Evolutionary conservation across 2,113 vertebrate genomes (phyloP), one percentile per base, ranked within the genome.

Genomic region (Calyptomena viridis): DNA sequence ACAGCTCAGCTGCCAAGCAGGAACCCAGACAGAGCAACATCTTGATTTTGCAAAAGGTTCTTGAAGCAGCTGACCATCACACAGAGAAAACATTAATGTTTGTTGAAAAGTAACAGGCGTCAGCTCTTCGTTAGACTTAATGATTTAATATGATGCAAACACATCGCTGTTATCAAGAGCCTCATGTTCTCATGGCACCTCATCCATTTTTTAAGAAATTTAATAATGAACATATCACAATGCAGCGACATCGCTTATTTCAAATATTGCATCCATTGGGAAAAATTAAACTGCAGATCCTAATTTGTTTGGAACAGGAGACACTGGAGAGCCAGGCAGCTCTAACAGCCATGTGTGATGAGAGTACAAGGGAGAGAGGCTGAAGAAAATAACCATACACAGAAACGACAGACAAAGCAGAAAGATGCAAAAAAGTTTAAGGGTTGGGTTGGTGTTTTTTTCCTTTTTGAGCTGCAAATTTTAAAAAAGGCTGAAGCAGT

Each of bases 131-230:
- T 84, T 31, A 42, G 52, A 46, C 33, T 30, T 37, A 39, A 35
- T 19, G 42, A n/a, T 40, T 64, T 53, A 21, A 35, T 14, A 9
- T 12, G 64, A 76, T 50, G 39, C 7, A 16, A 84, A 55, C 33
- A 49, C 30, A 35, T 3, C 0, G 0, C 1, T 4, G 58, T 33
- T 72, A 74, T 20, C 42, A 47, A 72, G 23, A 92, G 28, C 46
- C n/a, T 77, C 28, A 14, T 4, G 39, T 59, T 72, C 78, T 89
- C 77, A 50, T 3, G 25, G 76, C 28, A 52, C 24, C 60, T 85
- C n/a, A 12, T 20, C 58, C 0, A 0, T 22, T 76, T 68, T 13
- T 27, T 33, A 17, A 30, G 17, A 55, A 50, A 80, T 39, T 39
- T 64, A 69, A 25, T 44, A 69, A 82, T 5, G 22, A 37, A 22